Percentiles rank a stretch among this genome's conserved stretches.
phyloP scores from a whole-genome alignment of 2,113 vertebrate species.

The Diadophis punctatus region DNA sequence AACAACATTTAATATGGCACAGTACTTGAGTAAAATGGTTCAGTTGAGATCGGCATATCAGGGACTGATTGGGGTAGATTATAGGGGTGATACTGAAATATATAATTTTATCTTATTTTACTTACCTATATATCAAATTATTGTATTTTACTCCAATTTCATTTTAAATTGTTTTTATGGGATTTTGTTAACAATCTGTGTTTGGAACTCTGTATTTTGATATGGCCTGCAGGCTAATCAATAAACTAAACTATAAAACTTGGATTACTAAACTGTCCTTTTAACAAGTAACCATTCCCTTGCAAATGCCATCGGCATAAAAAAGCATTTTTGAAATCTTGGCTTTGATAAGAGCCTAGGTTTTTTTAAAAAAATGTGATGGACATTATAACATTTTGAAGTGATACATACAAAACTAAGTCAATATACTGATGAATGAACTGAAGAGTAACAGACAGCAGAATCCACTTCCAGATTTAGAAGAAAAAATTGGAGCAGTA shows the following conservation, averaged over 20 bases:
- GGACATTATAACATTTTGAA: not conserved
- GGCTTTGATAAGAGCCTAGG: accelerated
- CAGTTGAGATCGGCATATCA: too few relatives aligned
- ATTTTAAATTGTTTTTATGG: too few relatives aligned
- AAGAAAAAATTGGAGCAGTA: not conserved
- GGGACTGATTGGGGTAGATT: too few relatives aligned
- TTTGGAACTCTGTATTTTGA: too few relatives aligned
- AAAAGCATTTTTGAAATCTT: not conserved
- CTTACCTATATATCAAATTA: too few relatives aligned
- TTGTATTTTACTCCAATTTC: too few relatives aligned
- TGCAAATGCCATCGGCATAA: not conserved
- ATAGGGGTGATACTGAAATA: too few relatives aligned
- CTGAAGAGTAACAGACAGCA: not conserved
- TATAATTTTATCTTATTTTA: too few relatives aligned
- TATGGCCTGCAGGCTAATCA: too few relatives aligned
- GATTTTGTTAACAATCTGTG: too few relatives aligned
- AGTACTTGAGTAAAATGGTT: too few relatives aligned
- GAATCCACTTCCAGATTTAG: not conserved
- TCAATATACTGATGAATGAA: not conserved
- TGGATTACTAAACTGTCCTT: not conserved
- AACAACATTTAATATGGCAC: too few relatives aligned
- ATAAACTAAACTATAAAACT: not conserved
- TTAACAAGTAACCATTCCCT: not conserved
- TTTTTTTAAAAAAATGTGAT: not conserved
- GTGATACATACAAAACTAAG: not conserved